Percentiles rank a stretch among this genome's conserved stretches.
Evolutionary conservation across 2,888 invertebrate genomes (phyloP).

Genomic region (Pachydiplax longipennis): DNA sequence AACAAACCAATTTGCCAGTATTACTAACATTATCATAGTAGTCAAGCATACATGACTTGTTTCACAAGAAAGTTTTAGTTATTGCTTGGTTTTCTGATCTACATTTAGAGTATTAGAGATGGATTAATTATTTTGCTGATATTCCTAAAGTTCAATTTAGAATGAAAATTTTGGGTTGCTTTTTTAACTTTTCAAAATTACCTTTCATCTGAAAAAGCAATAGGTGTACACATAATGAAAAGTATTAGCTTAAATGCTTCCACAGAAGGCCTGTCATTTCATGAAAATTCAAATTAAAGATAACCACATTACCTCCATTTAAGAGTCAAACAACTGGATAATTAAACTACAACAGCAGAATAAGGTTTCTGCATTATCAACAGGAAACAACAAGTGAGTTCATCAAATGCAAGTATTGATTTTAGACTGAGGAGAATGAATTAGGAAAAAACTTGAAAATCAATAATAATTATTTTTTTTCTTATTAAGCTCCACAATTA

Average conservation of each 20-base stretch:
- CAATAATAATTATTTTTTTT: not conserved
- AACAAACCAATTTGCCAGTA: not conserved
- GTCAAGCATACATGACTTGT: not conserved
- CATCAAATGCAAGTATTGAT: not conserved
- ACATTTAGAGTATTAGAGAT: not conserved
- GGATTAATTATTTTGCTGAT: not conserved
- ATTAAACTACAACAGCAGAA: too few species aligned
- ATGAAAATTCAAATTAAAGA: too few species aligned
- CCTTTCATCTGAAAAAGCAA: too few species aligned
- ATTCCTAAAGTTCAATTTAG: not conserved
- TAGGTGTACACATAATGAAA: too few species aligned
- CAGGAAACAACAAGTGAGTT: not conserved
- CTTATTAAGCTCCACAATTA: not conserved
- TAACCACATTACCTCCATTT: too few species aligned
- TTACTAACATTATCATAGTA: not conserved
- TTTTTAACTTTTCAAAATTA: too few species aligned
- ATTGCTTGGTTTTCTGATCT: not conserved
- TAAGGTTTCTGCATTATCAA: not conserved
- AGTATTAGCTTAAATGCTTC: too few species aligned
- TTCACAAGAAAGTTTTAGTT: not conserved
- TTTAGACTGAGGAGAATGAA: not conserved
- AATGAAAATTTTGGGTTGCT: not conserved
- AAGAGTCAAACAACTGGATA: too few species aligned
- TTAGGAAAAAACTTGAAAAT: not conserved
- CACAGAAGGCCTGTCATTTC: too few species aligned